Conservation (phyloP, 92 coral and sea anemone genomes). For the Siderastrea siderea region DNA sequence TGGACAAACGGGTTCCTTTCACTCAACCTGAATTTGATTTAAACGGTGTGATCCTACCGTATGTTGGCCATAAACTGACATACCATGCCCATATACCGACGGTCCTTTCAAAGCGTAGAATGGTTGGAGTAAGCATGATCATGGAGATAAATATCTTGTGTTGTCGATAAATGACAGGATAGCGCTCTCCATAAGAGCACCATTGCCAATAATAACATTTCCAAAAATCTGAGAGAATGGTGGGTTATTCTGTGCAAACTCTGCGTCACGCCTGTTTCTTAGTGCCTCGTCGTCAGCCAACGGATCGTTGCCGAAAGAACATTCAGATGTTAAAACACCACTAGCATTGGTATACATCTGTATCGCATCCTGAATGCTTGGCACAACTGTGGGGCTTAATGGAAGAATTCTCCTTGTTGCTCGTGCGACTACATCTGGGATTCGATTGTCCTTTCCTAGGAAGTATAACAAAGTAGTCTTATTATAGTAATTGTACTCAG, state of each 20-base stretch:
- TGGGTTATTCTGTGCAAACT: conserved; percentile 44
- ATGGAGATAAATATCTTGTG: conserved; percentile 47
- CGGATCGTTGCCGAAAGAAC: conserved; percentile 58
- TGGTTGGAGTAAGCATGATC: conserved; percentile 13
- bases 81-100: conserved; percentile 1
- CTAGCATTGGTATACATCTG: conserved; percentile 62
- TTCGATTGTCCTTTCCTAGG: conserved; percentile 49
- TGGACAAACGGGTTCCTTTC: not conserved
- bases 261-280: conserved; percentile 39
- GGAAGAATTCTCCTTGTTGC: conserved; percentile 49
- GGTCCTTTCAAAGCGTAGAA: conserved; percentile 13
- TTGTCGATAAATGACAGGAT: conserved; percentile 53
- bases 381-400: conserved; percentile 43
- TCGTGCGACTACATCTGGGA: conserved; percentile 50
- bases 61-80: conserved; percentile 7
- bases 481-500: not conserved
- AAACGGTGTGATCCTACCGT: not conserved
- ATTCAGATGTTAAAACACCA: conserved; percentile 59
- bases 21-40: conserved; percentile 4
- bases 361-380: conserved; percentile 54
- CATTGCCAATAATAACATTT: conserved; percentile 47
- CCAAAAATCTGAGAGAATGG: conserved; percentile 53
- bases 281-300: conserved; percentile 36
- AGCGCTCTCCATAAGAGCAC: conserved; percentile 52
- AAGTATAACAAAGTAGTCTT: conserved; percentile 16